Percentiles rank a stretch among this genome's conserved stretches.
phyloP scores from a whole-genome alignment of 2,888 invertebrate genomes.

The Hyppa rectilinea region DNA sequence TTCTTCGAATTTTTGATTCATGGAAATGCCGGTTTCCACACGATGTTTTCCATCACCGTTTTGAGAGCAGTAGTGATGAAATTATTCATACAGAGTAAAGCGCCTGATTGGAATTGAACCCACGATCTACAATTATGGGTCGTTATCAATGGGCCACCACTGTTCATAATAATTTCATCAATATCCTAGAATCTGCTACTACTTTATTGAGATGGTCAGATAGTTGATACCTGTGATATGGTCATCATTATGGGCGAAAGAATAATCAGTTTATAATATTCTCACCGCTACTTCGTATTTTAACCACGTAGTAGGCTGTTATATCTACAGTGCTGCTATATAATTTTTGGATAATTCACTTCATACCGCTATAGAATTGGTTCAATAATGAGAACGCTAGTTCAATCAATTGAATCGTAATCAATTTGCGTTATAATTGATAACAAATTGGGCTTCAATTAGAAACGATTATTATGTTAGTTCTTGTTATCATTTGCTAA shows the following conservation, averaged over 20 bases:
- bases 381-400: slow-evolving; percentile 18
- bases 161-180: no score
- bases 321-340: slow-evolving; percentile 13
- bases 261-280: no score
- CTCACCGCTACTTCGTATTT: no score
- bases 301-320: slow-evolving; percentile 32
- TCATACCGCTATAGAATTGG: slow-evolving; percentile 12
- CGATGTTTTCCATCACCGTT: no score
- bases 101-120: no score
- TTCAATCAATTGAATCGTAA: slow-evolving; percentile 23
- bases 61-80: no score
- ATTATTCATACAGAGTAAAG: no score
- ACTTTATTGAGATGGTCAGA: background rate
- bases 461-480: slow-evolving; percentile 1
- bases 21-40: no score
- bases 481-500: slow-evolving; percentile 24
- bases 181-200: background rate
- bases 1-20: no score
- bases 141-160: no score
- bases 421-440: slow-evolving; percentile 27
- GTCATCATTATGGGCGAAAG: no score
- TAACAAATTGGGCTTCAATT: slow-evolving; percentile 21
- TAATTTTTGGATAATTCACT: slow-evolving; percentile 37
- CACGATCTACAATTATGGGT: no score
- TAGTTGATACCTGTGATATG: background rate